Conservation (phyloP, 2,888 invertebrate genomes). For the Cephonodes hylas region DNA sequence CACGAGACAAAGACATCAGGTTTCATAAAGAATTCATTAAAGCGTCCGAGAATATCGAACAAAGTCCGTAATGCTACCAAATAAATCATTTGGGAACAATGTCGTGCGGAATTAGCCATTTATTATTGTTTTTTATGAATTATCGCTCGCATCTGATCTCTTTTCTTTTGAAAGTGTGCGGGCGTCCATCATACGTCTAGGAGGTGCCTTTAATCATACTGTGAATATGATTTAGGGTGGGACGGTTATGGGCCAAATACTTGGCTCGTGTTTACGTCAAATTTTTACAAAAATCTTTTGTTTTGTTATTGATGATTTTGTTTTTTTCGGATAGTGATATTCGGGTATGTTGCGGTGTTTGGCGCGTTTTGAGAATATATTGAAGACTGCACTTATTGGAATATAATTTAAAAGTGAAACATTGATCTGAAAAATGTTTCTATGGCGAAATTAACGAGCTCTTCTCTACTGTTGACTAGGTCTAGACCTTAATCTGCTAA, state of each 20-base stretch:
- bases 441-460: too few species aligned
- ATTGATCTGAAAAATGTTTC: too few species aligned
- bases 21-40: slow-evolving; percentile 3
- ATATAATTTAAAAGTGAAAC: too few species aligned
- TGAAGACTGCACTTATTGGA: neutral
- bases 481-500: too few species aligned
- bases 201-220: slow-evolving; percentile 36
- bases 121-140: slow-evolving; percentile 71
- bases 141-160: slow-evolving; percentile 65
- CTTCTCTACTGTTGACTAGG: too few species aligned
- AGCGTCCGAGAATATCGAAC: slow-evolving; percentile 7
- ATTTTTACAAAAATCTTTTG: neutral
- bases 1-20: slow-evolving; percentile 2
- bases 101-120: slow-evolving; percentile 54
- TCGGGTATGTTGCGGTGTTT: neutral
- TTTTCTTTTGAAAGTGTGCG: slow-evolving; percentile 62
- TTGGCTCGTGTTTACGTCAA: neutral
- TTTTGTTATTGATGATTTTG: neutral
- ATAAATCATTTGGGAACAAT: slow-evolving; percentile 57
- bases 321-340: neutral
- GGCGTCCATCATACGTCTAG: slow-evolving; percentile 64
- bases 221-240: slow-evolving; percentile 24
- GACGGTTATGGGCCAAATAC: slow-evolving; percentile 7
- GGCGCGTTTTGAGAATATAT: neutral
- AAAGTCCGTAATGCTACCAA: slow-evolving; percentile 10